These are phyloP conservation scores for Neogobius melanostomus DNA, from an alignment of 2,113 vertebrate genomes.

Conservation along the genomic window DNA sequence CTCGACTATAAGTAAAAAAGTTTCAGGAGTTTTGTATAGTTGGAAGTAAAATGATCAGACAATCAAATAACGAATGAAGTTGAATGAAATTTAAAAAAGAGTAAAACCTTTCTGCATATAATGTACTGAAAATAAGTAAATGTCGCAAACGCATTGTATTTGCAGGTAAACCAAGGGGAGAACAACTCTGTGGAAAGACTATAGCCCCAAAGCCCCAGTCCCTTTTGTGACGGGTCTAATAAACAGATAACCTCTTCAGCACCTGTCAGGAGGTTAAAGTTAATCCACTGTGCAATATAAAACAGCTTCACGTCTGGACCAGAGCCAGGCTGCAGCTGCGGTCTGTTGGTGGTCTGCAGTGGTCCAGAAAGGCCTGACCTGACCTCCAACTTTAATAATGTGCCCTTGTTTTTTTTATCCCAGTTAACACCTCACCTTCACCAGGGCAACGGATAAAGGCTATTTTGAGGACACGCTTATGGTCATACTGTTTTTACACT, in stretches of 20 bases:
- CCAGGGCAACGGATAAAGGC: neutral
- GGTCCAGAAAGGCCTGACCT: neutral
- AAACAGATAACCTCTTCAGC: neutral
- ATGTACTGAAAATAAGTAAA: too few species aligned
- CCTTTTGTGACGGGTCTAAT: neutral
- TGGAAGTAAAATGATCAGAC: too few species aligned
- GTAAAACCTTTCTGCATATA: too few species aligned
- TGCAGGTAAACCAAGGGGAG: too few species aligned
- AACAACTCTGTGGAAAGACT: too few species aligned
- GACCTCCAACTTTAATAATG: slow-evolving; percentile 1
- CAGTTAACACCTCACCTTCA: slow-evolving; percentile 4
- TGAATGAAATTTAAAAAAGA: too few species aligned
- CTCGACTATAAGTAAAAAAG: too few species aligned
- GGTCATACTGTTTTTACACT: too few species aligned
- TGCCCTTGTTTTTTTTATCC: neutral
- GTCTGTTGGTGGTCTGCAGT: neutral
- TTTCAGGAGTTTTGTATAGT: too few species aligned
- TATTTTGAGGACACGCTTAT: neutral
- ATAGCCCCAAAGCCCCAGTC: too few species aligned
- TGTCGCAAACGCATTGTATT: too few species aligned
- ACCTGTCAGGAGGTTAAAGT: neutral
- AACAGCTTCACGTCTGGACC: neutral
- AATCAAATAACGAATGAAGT: too few species aligned
- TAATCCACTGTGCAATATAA: neutral
- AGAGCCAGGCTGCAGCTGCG: neutral